These are phyloP conservation scores for Loriculus beryllinus DNA, from an alignment of 2,797 vertebrate species.

Conservation along the genomic window DNA sequence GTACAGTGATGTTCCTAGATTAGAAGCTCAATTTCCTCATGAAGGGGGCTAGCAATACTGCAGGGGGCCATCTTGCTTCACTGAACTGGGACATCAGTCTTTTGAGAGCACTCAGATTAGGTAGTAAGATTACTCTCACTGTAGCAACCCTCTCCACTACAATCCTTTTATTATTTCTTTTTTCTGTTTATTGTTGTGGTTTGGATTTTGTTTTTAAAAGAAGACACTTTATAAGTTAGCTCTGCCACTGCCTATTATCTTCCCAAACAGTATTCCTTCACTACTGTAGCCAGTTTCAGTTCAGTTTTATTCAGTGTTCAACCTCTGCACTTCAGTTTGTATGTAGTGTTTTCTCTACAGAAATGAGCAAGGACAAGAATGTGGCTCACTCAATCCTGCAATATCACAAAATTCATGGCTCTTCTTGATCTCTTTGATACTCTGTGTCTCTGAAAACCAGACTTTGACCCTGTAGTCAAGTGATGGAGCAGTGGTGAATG, in stretches of 20 bases:
- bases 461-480: neutral
- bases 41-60: constrained; percentile 54
- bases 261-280: neutral
- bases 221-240: neutral
- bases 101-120: constrained; percentile 49
- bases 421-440: neutral
- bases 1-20: neutral
- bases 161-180: neutral
- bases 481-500: neutral
- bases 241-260: neutral
- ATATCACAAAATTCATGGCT: neutral
- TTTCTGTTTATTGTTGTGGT: neutral
- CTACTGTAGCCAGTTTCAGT: neutral
- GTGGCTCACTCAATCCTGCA: neutral
- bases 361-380: neutral
- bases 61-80: constrained; percentile 76
- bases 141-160: constrained; percentile 47
- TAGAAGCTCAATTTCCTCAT: constrained; percentile 45
- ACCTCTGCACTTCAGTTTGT: neutral
- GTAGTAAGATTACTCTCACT: constrained; percentile 54
- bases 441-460: neutral
- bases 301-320: neutral
- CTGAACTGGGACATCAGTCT: constrained; percentile 69
- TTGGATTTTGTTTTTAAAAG: neutral
- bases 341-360: neutral